Percentiles rank a stretch among this genome's conserved stretches.
Evolutionary conservation across 2,797 vertebrate species (phyloP).

Genomic region (Macropus fuliginosus): DNA sequence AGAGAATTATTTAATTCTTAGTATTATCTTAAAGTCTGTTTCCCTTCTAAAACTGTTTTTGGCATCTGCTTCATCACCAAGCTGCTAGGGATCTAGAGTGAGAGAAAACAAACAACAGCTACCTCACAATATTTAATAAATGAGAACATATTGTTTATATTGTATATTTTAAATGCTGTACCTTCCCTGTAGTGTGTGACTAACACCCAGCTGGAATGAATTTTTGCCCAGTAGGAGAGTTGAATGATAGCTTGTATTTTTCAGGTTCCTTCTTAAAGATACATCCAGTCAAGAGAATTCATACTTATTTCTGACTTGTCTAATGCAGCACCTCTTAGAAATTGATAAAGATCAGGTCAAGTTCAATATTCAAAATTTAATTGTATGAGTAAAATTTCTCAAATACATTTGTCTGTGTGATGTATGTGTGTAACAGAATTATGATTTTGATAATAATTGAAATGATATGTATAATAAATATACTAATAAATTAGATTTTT

Average conservation of each 20-base stretch:
- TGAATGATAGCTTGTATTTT: slow-evolving; percentile 59
- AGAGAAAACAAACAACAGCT: slow-evolving; percentile 23
- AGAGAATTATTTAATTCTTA: slow-evolving; percentile 53
- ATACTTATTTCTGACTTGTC: slow-evolving; percentile 43
- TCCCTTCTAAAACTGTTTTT: slow-evolving; percentile 37
- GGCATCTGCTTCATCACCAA: slow-evolving; percentile 55
- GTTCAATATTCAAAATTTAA: slow-evolving; percentile 25
- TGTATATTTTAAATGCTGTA: slow-evolving; percentile 62
- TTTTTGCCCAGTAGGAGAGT: slow-evolving; percentile 52
- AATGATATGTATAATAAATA: too few species aligned
- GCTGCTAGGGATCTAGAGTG: slow-evolving; percentile 51
- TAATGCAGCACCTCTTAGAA: slow-evolving; percentile 57
- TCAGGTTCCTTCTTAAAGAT: slow-evolving; percentile 60
- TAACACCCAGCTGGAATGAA: slow-evolving; percentile 66
- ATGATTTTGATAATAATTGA: too few species aligned
- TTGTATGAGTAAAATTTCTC: slow-evolving; percentile 50
- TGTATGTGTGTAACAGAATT: not conserved
- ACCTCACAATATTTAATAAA: slow-evolving; percentile 65
- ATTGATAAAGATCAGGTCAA: slow-evolving; percentile 46
- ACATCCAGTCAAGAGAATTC: slow-evolving; percentile 54
- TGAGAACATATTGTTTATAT: slow-evolving; percentile 60
- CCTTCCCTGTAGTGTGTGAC: slow-evolving; percentile 49
- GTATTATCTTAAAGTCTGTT: slow-evolving; percentile 38
- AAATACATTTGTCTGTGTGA: slow-evolving; percentile 9
- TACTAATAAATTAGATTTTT: too few species aligned